Conservation (phyloP, 64 coral and sea anemone genomes). For the Porites australiensis region DNA sequence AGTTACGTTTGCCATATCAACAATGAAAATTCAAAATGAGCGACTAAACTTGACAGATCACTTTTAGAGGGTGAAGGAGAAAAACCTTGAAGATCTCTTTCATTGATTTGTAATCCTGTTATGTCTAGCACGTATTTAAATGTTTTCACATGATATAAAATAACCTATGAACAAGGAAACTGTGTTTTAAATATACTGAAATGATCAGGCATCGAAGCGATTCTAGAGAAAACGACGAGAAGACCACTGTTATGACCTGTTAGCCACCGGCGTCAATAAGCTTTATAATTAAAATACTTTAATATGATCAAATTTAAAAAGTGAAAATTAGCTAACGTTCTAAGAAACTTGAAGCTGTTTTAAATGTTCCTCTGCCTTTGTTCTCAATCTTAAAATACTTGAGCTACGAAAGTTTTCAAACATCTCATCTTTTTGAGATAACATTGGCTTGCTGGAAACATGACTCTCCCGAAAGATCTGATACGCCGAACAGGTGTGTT, state of each 20-base stretch:
- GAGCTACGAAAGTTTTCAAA: conserved; percentile 91
- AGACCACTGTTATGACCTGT: no score
- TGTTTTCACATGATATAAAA: background rate
- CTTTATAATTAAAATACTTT: no score
- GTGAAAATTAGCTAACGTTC: background rate
- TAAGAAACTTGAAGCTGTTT: conserved; percentile 61
- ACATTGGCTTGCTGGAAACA: background rate
- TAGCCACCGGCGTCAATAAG: no score
- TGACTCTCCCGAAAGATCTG: background rate
- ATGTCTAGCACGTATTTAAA: no score
- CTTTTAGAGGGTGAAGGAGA: background rate
- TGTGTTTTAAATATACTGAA: conserved; percentile 22
- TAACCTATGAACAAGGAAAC: background rate
- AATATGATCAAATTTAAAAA: background rate
- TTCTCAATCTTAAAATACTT: conserved; percentile 85
- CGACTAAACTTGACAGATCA: no score
- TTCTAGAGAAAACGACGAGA: no score
- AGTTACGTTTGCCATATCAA: background rate
- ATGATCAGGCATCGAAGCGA: no score
- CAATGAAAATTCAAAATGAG: no score
- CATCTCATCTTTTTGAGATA: background rate
- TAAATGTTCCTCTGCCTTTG: conserved; percentile 80
- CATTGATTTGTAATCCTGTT: background rate
- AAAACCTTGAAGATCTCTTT: background rate
- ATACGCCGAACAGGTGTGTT: background rate